phyloP scores from a whole-genome alignment of 1,140 invertebrate genomes.

The Lucilia sericata region DNA sequence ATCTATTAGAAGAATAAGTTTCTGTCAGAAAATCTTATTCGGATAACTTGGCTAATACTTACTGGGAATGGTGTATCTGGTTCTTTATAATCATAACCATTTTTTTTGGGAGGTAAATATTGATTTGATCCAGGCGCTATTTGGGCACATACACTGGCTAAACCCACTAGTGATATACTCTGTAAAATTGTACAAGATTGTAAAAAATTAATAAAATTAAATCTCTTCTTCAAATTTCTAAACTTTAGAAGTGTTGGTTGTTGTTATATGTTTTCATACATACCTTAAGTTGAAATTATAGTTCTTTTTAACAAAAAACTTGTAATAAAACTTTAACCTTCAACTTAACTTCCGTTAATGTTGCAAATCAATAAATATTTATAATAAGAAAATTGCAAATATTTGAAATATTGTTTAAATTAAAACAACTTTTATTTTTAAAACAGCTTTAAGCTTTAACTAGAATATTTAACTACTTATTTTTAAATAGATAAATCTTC shows the following conservation, averaged over 20 bases:
- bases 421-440: no score
- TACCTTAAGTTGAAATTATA: no score
- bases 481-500: no score
- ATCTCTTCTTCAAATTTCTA: background rate
- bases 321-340: background rate
- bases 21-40: no score
- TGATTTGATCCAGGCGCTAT: constrained; percentile 71
- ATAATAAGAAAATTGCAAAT: no score
- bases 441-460: no score
- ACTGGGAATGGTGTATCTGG: constrained; percentile 61
- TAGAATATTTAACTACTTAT: no score
- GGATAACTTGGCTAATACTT: background rate
- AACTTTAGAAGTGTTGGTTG: background rate
- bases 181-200: constrained; percentile 49
- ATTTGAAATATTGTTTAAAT: no score
- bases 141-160: constrained; percentile 62
- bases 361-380: background rate
- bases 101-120: constrained; percentile 72
- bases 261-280: no score
- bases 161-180: constrained; percentile 63
- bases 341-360: background rate
- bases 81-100: constrained; percentile 67
- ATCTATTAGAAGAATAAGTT: no score
- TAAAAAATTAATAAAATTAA: background rate
- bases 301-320: background rate